phyloP scores from a whole-genome alignment of 2,797 vertebrate species.

The Percopsis omiscomaycus region DNA sequence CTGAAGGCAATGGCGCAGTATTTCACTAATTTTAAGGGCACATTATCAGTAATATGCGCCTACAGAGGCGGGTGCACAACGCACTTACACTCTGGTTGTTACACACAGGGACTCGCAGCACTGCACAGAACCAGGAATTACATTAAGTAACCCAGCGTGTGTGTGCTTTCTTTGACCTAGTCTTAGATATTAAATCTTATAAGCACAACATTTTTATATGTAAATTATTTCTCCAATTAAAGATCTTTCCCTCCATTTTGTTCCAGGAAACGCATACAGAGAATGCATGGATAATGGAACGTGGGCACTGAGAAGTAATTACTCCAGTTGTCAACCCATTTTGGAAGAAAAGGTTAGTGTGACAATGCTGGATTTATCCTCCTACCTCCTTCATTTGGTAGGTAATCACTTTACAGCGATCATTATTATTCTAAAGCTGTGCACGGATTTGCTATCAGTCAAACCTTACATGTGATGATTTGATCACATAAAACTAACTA shows the following conservation, averaged over 20 bases:
- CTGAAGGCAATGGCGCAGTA: too few species aligned
- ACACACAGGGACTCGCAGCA: too few species aligned
- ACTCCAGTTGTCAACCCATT: conserved; percentile 95
- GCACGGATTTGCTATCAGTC: conserved; percentile 6
- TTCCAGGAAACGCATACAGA: conserved; percentile 89
- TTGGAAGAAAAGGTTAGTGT: conserved; percentile 90
- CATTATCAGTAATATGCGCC: too few species aligned
- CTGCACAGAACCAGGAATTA: too few species aligned
- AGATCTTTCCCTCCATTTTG: conserved; percentile 12
- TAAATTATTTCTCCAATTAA: not conserved
- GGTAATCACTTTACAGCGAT: conserved; percentile 9
- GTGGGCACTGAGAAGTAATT: conserved; percentile 94
- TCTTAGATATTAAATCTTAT: too few species aligned
- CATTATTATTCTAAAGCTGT: conserved; percentile 5
- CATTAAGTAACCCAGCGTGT: too few species aligned
- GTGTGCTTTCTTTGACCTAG: too few species aligned
- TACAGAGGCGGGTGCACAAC: too few species aligned
- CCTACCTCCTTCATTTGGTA: conserved; percentile 2
- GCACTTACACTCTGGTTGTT: too few species aligned
- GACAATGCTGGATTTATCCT: not conserved
- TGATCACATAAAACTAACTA: not conserved
- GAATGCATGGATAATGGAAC: conserved; percentile 96
- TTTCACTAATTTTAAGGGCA: too few species aligned
- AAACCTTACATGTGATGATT: conserved; percentile 6
- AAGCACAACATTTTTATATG: not conserved